phyloP scores from a whole-genome alignment of 37 sponge, comb jelly and placozoan species.

The Tethya wilhelma region DNA sequence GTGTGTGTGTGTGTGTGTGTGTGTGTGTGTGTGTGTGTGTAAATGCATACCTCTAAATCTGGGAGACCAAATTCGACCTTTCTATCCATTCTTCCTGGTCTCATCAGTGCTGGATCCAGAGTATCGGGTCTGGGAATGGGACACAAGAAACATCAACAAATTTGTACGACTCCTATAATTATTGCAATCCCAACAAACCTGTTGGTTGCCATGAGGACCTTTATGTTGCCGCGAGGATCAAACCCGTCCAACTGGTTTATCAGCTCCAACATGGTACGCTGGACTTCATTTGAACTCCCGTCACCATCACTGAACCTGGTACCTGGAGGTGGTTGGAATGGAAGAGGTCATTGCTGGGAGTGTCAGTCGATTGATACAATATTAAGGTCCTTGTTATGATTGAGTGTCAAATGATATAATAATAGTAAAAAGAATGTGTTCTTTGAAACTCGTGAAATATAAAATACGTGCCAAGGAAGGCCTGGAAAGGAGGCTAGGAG shows the following conservation, averaged over 20 bases:
- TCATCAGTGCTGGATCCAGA: constrained; percentile 94
- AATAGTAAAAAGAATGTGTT: too few relatives aligned
- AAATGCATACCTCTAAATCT: constrained; percentile 68
- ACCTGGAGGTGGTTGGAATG: constrained; percentile 59
- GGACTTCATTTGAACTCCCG: constrained; percentile 98
- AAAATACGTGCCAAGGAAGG: too few relatives aligned
- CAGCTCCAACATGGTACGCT: constrained; percentile 98
- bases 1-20: constrained; percentile 11
- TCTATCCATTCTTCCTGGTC: constrained; percentile 95
- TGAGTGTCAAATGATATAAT: not conserved
- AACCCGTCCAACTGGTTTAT: constrained; percentile 99
- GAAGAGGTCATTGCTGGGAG: not conserved
- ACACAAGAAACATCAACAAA: not conserved
- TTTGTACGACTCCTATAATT: not conserved
- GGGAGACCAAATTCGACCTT: not conserved
- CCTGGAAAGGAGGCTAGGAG: too few relatives aligned
- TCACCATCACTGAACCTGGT: constrained; percentile 96
- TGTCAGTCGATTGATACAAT: not conserved
- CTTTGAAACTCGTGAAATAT: too few relatives aligned
- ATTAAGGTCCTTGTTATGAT: not conserved
- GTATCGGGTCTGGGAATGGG: constrained; percentile 89
- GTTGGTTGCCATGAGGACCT: constrained; percentile 97
- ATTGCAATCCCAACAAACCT: constrained; percentile 18
- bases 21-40: not conserved
- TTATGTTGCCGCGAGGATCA: constrained; percentile 98